Base-by-base conservation (phyloP, 2,113 vertebrate species). In the Corynorhinus townsendii region DNA sequence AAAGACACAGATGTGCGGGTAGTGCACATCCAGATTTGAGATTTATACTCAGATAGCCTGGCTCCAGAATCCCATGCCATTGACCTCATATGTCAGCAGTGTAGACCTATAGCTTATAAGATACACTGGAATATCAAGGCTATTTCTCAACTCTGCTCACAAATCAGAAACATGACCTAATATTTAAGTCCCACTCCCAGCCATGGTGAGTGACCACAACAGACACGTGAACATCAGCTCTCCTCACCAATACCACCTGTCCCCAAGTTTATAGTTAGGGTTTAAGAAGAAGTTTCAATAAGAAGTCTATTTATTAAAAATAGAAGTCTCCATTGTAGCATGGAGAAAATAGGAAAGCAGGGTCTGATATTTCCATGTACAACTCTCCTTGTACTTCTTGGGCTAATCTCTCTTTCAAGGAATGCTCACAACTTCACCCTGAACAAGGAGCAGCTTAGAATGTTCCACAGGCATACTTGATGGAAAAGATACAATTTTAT, bases 221-320 rank as follows among this genome's bases (percentile, higher is more conserved):
- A 59, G 77, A 40, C 87, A 68, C 0, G 6, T n/a, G 30, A 84
- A 85, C 1, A 66, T 62, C 30, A 52, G 56, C 71, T 5, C 38
- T 77, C 54, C 49, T 80, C 52, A 66, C 83, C 59, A 69, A 52
- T 2, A 66, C 15, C 49, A 76, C n/a, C 35, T 71, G 66, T n/a
- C 22, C 17, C 68, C 94, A 85, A 20, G 22, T 54, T 66, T 75
- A 90, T 0, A 68, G 38, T 45, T 38, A 56, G 72, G 19, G 11
- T 38, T 88, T 83, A 85, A 90, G 87, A 35, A 85, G 20, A 28
- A 47, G 28, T 79, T 89, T 49, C 52, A 69, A 20, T 92, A 73
- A 82, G 40, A 71, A 71, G 43, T 56, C 47, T 71, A 89, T 72
- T 88, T 88, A 89, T 66, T 93, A n/a, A 86, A 82, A 94, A 88